A percentile compares a stretch with the other conserved stretches of the same genome.
Evolutionary conservation across 2,113 vertebrate genomes (phyloP).

Genomic region (Gallinago jamesoni): DNA sequence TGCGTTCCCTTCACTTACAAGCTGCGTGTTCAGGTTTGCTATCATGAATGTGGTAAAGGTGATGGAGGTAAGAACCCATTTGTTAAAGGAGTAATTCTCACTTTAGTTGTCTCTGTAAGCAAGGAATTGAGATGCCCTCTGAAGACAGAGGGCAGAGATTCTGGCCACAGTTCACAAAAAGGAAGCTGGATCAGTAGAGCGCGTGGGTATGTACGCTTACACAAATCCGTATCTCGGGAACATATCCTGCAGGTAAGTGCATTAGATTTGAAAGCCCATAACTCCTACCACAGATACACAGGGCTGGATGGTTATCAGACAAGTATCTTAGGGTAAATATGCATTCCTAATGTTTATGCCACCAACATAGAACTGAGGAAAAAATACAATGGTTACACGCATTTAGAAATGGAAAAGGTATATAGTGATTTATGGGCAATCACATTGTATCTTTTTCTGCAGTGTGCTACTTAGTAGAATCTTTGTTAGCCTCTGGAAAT

Average conservation of each 20-base stretch:
- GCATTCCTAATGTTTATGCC: neutral
- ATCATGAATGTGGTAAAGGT: neutral
- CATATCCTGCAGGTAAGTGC: rapidly evolving
- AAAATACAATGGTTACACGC: neutral
- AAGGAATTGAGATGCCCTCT: neutral
- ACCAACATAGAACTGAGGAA: neutral
- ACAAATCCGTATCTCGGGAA: rapidly evolving
- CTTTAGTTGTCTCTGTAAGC: neutral
- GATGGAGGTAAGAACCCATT: neutral
- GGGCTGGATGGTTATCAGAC: neutral
- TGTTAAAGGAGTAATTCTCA: neutral
- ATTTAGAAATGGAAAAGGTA: neutral
- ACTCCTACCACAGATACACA: neutral
- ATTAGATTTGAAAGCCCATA: neutral
- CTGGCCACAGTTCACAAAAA: neutral
- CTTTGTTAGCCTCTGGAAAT: neutral
- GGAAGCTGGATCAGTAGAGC: neutral
- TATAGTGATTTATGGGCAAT: neutral
- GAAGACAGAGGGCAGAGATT: neutral
- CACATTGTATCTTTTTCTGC: neutral
- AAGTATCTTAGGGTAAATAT: neutral
- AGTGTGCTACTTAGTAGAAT: neutral
- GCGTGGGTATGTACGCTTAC: rapidly evolving
- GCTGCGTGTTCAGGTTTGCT: neutral
- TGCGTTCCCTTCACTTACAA: neutral